Conservation (phyloP, 2,888 invertebrate genomes). For the Exephanes ischioxanthus region DNA sequence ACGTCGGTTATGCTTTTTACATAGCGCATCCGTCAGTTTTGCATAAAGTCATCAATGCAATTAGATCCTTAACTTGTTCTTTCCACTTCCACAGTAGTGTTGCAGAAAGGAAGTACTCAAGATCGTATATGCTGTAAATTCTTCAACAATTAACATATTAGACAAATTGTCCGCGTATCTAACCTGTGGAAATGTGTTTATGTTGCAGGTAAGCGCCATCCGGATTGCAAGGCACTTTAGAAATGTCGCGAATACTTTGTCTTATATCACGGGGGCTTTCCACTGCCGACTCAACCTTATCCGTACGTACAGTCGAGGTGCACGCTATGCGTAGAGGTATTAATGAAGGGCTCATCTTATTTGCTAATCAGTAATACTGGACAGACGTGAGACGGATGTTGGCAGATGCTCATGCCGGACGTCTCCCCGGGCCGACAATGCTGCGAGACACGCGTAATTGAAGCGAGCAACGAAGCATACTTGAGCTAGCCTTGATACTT, state of each 20-base stretch:
- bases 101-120: too few species aligned
- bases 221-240: not conserved
- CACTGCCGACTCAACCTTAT: not conserved
- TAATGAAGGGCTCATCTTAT: not conserved
- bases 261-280: not conserved
- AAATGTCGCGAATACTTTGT: not conserved
- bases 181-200: not conserved
- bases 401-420: slow-evolving; percentile 53
- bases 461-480: slow-evolving; percentile 37
- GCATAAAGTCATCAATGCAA: too few species aligned
- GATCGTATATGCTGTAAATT: not conserved
- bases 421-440: slow-evolving; percentile 44
- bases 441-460: slow-evolving; percentile 57
- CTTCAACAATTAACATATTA: not conserved
- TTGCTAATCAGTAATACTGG: slow-evolving; percentile 8
- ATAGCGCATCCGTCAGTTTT: too few species aligned
- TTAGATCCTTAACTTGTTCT: too few species aligned
- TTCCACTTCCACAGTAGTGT: too few species aligned
- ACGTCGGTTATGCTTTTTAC: too few species aligned
- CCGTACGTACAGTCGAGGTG: not conserved
- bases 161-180: not conserved
- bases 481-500: slow-evolving; percentile 14
- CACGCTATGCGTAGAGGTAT: not conserved
- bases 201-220: slow-evolving; percentile 17
- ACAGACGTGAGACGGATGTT: slow-evolving; percentile 51